Percentiles rank a stretch among this genome's conserved stretches.
phyloP scores from a whole-genome alignment of 2,113 vertebrate genomes.

The Felis catus region DNA sequence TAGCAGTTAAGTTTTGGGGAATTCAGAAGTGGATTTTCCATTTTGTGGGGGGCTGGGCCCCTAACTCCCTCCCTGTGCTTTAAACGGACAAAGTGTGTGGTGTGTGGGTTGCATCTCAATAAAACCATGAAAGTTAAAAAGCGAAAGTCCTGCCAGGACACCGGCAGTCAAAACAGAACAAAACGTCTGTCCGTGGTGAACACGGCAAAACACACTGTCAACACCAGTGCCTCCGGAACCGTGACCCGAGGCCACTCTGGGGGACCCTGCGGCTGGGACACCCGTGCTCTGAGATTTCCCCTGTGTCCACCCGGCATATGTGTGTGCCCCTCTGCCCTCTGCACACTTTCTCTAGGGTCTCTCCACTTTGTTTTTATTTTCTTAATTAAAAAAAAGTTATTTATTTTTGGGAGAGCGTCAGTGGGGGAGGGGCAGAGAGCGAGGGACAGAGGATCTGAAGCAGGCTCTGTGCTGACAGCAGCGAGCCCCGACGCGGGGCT shows the following conservation, averaged over 20 bases:
- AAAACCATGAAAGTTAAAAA: background rate
- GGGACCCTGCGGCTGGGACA: background rate
- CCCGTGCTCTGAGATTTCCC: background rate
- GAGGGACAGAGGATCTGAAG: no score
- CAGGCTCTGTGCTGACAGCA: no score
- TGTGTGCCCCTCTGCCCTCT: background rate
- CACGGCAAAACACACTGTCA: fast-evolving
- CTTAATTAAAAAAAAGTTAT: no score
- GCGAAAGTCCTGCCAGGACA: background rate
- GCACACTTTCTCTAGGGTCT: background rate
- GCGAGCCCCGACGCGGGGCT: no score
- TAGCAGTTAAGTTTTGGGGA: background rate
- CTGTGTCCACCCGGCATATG: background rate
- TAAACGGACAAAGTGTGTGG: background rate
- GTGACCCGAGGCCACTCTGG: fast-evolving
- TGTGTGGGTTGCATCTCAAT: background rate
- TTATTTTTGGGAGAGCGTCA: no score
- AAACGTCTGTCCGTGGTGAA: background rate
- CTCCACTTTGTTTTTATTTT: no score
- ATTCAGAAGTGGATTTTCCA: background rate
- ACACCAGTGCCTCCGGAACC: fast-evolving
- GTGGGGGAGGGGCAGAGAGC: no score
- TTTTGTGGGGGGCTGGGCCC: background rate
- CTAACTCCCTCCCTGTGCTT: background rate
- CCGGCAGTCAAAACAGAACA: background rate